Conservation (phyloP, 1,140 invertebrate genomes). For the Delia radicum region DNA sequence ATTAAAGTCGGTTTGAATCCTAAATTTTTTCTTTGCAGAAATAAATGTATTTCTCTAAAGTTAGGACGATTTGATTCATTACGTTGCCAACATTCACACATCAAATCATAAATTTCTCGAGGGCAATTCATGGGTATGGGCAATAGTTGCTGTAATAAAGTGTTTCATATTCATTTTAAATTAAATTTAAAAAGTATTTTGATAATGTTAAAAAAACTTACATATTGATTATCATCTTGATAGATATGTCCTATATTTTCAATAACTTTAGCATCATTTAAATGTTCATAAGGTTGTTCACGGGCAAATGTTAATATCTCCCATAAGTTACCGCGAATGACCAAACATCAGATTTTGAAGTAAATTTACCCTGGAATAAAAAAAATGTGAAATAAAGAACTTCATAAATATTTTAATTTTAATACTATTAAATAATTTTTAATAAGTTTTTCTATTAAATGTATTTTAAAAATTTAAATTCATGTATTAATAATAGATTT, state of each 20-base stretch:
- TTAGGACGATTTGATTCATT: conserved; percentile 81
- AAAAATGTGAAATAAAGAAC: conserved; percentile 13
- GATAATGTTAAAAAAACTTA: conserved; percentile 34
- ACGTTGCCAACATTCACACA: conserved; percentile 92
- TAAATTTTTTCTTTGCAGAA: conserved; percentile 86
- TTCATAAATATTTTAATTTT: not conserved
- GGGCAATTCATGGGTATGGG: conserved; percentile 81
- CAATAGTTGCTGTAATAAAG: conserved; percentile 62
- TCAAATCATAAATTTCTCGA: conserved; percentile 88
- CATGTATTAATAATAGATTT: too few species aligned
- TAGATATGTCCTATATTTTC: conserved; percentile 75
- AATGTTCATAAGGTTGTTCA: conserved; percentile 78
- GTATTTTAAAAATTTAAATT: too few species aligned
- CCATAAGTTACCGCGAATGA: conserved; percentile 88
- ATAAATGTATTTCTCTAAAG: conserved; percentile 88
- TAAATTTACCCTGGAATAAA: conserved; percentile 71
- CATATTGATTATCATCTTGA: conserved; percentile 62
- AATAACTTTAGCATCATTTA: conserved; percentile 77
- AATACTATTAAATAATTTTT: too few species aligned
- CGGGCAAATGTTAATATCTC: conserved; percentile 84
- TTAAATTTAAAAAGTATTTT: not conserved
- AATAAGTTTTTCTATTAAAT: too few species aligned
- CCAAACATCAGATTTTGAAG: conserved; percentile 86
- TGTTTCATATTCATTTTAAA: too few species aligned
- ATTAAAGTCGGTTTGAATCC: conserved; percentile 68